These are phyloP conservation scores for Branchipolynoe longqiensis DNA, from an alignment of 2,888 invertebrate genomes.

Conservation along the genomic window DNA sequence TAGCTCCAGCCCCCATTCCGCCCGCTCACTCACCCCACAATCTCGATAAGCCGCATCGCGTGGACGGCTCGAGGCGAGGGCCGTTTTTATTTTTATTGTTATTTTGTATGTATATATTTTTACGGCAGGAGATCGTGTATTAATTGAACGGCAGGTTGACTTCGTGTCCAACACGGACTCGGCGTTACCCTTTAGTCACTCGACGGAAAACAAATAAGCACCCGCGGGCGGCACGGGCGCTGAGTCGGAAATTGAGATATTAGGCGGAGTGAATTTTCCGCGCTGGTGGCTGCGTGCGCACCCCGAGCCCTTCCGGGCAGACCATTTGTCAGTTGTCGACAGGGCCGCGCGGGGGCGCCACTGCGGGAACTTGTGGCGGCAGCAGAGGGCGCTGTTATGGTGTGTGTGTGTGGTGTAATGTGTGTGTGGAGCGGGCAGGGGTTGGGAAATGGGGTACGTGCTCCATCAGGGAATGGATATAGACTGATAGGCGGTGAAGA, in stretches of 20 bases:
- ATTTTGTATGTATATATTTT: conserved; percentile 13
- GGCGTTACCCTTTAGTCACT: conserved; percentile 45
- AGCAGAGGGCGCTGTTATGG: too few relatives aligned
- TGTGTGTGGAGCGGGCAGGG: background rate
- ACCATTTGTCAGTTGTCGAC: conserved; percentile 47
- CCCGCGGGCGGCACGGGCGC: conserved; percentile 14
- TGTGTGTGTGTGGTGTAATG: too few relatives aligned
- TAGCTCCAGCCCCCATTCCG: too few relatives aligned
- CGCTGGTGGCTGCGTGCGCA: conserved; percentile 32
- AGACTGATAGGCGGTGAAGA: background rate
- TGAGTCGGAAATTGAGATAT: conserved; percentile 45
- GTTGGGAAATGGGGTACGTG: conserved; percentile 11
- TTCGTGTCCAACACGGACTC: conserved; percentile 13
- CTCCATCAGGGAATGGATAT: background rate
- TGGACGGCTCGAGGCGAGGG: conserved; percentile 17
- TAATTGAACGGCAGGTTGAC: conserved; percentile 46
- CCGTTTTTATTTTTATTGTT: too few relatives aligned
- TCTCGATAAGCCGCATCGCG: too few relatives aligned
- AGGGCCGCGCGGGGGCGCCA: conserved; percentile 28
- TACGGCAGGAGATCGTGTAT: background rate
- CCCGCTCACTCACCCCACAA: conserved; percentile 10
- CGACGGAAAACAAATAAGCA: conserved; percentile 49
- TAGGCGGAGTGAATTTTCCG: conserved; percentile 48
- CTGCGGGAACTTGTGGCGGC: background rate
- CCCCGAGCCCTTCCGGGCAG: conserved; percentile 26